phyloP scores from a whole-genome alignment of 1,140 invertebrate species.

The Diploscapter pachys region DNA sequence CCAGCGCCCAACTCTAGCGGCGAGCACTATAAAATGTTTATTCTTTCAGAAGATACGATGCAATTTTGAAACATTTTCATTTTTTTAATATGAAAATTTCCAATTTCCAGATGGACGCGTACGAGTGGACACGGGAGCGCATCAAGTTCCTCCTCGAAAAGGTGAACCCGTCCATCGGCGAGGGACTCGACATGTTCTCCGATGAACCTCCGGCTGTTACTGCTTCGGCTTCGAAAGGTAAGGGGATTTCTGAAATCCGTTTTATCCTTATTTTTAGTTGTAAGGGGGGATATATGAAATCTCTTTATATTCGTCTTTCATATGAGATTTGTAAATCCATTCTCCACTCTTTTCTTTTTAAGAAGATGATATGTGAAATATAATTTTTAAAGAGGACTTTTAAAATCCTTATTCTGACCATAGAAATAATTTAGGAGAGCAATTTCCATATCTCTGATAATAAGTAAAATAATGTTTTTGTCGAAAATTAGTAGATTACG shows the following conservation, averaged over 20 bases:
- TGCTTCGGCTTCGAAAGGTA: slow-evolving; percentile 7
- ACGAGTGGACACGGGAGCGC: slow-evolving; percentile 65
- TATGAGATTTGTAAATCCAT: background rate
- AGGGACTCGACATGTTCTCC: slow-evolving; percentile 85
- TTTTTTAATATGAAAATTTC: background rate
- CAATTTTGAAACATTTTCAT: background rate
- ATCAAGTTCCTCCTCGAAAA: slow-evolving; percentile 57
- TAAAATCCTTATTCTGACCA: too few relatives aligned
- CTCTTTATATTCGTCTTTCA: too few relatives aligned
- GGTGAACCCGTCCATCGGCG: slow-evolving; percentile 60
- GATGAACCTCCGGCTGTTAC: slow-evolving; percentile 72
- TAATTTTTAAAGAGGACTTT: too few relatives aligned
- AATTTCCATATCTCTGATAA: too few relatives aligned
- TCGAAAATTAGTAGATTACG: too few relatives aligned
- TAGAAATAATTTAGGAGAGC: too few relatives aligned
- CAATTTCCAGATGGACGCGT: slow-evolving; percentile 66
- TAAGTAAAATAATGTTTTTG: too few relatives aligned
- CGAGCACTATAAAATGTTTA: too few relatives aligned
- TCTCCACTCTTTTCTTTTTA: background rate
- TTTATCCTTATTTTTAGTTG: too few relatives aligned
- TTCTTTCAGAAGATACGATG: too few relatives aligned
- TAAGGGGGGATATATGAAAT: too few relatives aligned
- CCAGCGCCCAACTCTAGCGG: background rate
- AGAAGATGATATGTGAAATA: too few relatives aligned
- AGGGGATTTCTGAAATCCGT: slow-evolving; percentile 19